Conservation (phyloP, 2,888 invertebrate genomes). For the Spodoptera picta region DNA sequence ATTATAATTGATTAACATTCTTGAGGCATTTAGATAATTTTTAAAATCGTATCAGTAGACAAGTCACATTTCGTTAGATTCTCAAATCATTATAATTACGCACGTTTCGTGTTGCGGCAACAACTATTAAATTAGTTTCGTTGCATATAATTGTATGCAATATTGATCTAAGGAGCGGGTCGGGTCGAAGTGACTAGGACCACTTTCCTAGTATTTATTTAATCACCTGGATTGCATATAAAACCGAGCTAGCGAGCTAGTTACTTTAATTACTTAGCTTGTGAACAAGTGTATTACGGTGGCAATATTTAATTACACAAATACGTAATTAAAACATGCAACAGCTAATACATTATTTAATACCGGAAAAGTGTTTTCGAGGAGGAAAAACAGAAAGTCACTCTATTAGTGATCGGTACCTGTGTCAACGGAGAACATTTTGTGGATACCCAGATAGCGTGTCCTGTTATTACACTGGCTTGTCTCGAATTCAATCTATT, state of each 20-base stretch:
- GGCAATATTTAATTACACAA: no score
- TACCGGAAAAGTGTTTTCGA: no score
- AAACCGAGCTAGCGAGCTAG: constrained; percentile 24
- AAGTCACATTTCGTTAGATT: no score
- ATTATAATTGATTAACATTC: no score
- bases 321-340: no score
- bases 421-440: constrained; percentile 5
- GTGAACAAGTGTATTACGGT: constrained; percentile 16
- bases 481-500: constrained; percentile 8
- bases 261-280: constrained; percentile 33
- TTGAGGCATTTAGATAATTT: no score
- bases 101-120: constrained; percentile 19
- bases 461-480: constrained; percentile 6
- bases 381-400: no score
- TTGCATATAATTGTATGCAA: constrained; percentile 31
- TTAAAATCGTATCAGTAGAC: no score
- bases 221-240: constrained; percentile 34
- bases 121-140: constrained; percentile 24
- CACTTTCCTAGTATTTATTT: constrained; percentile 30
- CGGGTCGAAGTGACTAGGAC: constrained; percentile 1
- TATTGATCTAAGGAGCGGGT: constrained; percentile 11
- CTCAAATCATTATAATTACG: constrained; percentile 24
- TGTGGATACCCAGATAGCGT: neutral
- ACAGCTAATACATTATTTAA: no score
- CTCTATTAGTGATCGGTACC: no score